Base-by-base conservation (phyloP, 2,888 invertebrate species). In the Megalurothrips usitatus region DNA sequence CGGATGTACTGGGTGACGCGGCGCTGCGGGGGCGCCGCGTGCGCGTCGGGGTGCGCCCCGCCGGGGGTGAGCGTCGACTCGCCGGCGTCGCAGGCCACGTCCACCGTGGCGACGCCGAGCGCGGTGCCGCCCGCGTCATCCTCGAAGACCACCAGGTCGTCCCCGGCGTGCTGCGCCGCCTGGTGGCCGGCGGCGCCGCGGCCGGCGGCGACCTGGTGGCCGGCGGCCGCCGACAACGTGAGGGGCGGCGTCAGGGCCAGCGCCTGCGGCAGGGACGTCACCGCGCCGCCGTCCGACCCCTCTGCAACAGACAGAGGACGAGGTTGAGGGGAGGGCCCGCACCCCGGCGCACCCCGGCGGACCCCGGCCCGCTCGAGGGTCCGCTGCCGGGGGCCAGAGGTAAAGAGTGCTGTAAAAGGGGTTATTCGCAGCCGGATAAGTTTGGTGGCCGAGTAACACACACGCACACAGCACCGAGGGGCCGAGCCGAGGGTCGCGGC, bases 1-100 rank as follows among this genome's bases (percentile, higher is more conserved):
- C 68, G 68, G 68, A 75, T 75, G 68, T 75, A 75, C 68, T 75
- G 68, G 6, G 68, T 75, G 68, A 75, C 68, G 68, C 68, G 26
- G 26, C 68, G 68, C 68, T n/a, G 68, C 14, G 58, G 58, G 58
- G 14, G 68, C 26, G 68, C 23, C 68, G 58, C 58, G 58, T 58
- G 58, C 58, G 11, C 23, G 68, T 68, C 68, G 23, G 19, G n/a
- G 68, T 68, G 23, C 11, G 68, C 68, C 2, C 12, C 26, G 68
- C 23, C 68, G 23, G 68, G 23, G 26, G 26, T 12, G 26, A 26
- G 23, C 11, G n/a, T 26, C 26, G 23, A n/a, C 23, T 68, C 68
- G 23, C 9, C 23, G 8, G 26, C 68, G 68, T 75, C 68, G 68
- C 68, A 23, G 23, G 68, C 68, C 68, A 75, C 68, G 68, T 75